A percentile compares a stretch with the other conserved stretches of the same genome.
These are phyloP conservation scores for Drosophila prostipennis DNA, from an alignment of 2,888 invertebrate species.

Conservation along the genomic window DNA sequence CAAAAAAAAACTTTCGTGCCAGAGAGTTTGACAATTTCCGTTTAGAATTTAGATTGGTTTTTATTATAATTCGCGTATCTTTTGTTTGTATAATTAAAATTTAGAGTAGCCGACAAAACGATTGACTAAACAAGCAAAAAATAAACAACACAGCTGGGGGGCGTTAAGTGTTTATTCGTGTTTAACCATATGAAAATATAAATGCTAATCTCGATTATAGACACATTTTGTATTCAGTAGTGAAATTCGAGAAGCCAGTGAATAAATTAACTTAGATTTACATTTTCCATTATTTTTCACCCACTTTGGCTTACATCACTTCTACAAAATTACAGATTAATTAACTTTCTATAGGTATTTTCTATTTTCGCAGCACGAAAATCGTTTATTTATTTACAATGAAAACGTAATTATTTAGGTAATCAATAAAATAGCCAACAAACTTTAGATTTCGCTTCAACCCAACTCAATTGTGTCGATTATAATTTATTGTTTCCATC, in stretches of 20 bases:
- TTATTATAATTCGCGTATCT: constrained; percentile 49
- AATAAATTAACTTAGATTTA: constrained; percentile 4
- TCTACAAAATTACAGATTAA: constrained; percentile 5
- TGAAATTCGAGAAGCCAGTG: constrained; percentile 35
- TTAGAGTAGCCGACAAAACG: constrained; percentile 23
- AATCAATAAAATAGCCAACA: background rate
- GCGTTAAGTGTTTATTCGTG: constrained; percentile 40
- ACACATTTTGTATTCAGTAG: constrained; percentile 24
- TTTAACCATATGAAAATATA: constrained; percentile 21
- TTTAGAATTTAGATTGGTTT: constrained; percentile 72
- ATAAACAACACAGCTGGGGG: constrained; percentile 33
- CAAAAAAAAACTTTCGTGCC: constrained; percentile 33
- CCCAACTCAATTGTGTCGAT: constrained; percentile 14
- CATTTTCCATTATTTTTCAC: background rate
- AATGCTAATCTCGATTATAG: constrained; percentile 28
- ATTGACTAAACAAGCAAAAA: constrained; percentile 15
- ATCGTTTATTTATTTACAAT: background rate
- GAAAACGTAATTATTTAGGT: background rate
- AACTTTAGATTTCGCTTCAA: background rate
- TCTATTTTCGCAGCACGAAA: background rate
- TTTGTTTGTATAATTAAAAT: constrained; percentile 42
- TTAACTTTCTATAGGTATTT: constrained; percentile 5
- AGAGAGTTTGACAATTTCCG: constrained; percentile 66
- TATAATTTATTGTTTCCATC: constrained; percentile 35
- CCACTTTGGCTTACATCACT: constrained; percentile 11